A percentile compares a stretch with the other conserved stretches of the same genome.
phyloP scores from a whole-genome alignment of 2,888 invertebrate genomes.

The Apodemia duryi region DNA sequence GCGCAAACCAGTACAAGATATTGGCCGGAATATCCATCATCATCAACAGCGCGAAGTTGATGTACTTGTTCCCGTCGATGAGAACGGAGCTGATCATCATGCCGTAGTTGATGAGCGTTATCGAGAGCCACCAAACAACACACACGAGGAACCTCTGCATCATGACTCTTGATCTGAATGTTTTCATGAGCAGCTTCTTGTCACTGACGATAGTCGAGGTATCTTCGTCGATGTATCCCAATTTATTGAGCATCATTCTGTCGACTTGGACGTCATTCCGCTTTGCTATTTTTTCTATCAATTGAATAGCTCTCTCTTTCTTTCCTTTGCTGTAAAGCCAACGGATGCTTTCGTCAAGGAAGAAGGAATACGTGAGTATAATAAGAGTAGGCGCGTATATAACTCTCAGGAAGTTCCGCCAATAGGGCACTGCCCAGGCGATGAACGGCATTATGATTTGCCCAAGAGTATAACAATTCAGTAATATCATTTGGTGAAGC shows the following conservation, averaged over 20 bases:
- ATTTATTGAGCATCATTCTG: slow-evolving; percentile 44
- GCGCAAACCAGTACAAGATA: slow-evolving; percentile 63
- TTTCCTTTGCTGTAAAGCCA: slow-evolving; percentile 70
- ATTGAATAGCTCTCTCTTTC: slow-evolving; percentile 46
- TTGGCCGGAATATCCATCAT: slow-evolving; percentile 70
- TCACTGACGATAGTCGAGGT: slow-evolving; percentile 44
- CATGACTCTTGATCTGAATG: slow-evolving; percentile 63
- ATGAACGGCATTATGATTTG: slow-evolving; percentile 65
- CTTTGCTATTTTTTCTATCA: slow-evolving; percentile 62
- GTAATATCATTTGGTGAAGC: slow-evolving; percentile 64
- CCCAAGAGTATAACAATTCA: slow-evolving; percentile 65
- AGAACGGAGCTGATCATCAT: slow-evolving; percentile 73
- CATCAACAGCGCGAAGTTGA: slow-evolving; percentile 67
- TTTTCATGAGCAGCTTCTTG: slow-evolving; percentile 50
- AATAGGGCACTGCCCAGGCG: slow-evolving; percentile 66
- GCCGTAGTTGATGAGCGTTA: slow-evolving; percentile 69
- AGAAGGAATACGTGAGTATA: slow-evolving; percentile 58
- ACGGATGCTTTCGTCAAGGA: slow-evolving; percentile 66
- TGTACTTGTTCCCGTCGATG: slow-evolving; percentile 66
- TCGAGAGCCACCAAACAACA: slow-evolving; percentile 71
- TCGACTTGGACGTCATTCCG: slow-evolving; percentile 55
- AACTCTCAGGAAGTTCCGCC: slow-evolving; percentile 62
- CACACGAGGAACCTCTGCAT: slow-evolving; percentile 65
- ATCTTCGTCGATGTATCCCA: slow-evolving; percentile 55
- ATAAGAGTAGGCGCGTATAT: slow-evolving; percentile 67